Evolutionary conservation across 2,113 vertebrate species (phyloP).

Genomic region (Strigops habroptila): DNA sequence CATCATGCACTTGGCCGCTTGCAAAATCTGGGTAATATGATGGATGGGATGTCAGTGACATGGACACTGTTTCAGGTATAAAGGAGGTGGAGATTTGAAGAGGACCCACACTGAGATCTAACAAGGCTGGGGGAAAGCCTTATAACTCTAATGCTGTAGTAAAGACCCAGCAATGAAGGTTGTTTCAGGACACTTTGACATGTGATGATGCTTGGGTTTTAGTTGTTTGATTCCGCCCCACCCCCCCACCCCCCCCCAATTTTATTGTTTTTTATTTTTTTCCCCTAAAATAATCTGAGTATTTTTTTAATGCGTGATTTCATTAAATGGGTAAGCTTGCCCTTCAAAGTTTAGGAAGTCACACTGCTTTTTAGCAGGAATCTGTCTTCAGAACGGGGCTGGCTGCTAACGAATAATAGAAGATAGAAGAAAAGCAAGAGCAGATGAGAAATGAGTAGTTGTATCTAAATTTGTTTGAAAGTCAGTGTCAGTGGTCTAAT

Average conservation of each 20-base stretch:
- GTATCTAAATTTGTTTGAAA: not conserved
- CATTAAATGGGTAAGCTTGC: not conserved
- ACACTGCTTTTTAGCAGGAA: not conserved
- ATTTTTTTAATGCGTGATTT: not conserved
- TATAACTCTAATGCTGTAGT: fast-evolving
- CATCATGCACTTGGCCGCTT: not conserved
- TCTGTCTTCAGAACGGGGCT: not conserved
- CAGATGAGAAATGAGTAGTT: not conserved
- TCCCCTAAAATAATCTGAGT: not conserved
- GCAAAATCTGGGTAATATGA: not conserved
- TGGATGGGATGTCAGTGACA: not conserved
- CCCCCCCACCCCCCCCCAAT: too few species aligned
- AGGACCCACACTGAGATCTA: fast-evolving
- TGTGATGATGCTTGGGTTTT: not conserved
- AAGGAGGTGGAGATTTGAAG: not conserved
- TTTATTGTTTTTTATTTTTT: not conserved
- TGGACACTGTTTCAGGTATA: not conserved
- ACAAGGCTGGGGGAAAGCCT: not conserved
- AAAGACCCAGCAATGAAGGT: not conserved
- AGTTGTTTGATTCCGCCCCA: not conserved
- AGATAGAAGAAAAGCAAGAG: not conserved
- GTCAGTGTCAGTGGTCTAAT: not conserved
- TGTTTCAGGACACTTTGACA: not conserved
- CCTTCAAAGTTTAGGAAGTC: not conserved
- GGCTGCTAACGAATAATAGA: not conserved